A percentile compares a stretch with the other conserved stretches of the same genome.
Evolutionary conservation across 2,888 invertebrate genomes (phyloP).

Genomic region (Microctonus brassicae): DNA sequence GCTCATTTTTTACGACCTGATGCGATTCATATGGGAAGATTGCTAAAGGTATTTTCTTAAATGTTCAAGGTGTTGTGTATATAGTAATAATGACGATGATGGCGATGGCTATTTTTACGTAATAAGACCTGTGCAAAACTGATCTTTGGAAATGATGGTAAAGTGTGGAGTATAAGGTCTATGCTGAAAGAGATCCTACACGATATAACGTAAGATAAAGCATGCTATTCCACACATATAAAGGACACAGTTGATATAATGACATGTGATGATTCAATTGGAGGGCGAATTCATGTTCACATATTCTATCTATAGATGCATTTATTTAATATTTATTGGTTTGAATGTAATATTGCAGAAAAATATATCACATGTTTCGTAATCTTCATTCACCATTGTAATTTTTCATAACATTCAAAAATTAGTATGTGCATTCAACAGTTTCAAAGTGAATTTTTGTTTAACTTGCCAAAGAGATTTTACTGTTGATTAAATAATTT

Average conservation of each 20-base stretch:
- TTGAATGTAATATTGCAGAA: no score
- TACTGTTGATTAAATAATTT: no score
- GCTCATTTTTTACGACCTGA: no score
- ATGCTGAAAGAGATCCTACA: background rate
- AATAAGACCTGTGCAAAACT: slow-evolving; percentile 1
- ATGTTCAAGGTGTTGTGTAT: background rate
- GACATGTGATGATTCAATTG: slow-evolving; percentile 10
- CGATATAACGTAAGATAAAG: slow-evolving; percentile 12
- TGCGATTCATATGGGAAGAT: no score
- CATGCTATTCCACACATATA: background rate
- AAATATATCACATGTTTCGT: no score
- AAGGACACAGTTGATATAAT: background rate
- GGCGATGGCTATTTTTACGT: background rate
- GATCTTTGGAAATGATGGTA: slow-evolving; percentile 4
- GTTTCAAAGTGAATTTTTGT: no score
- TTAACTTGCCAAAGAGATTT: no score
- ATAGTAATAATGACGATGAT: background rate
- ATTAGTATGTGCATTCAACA: no score
- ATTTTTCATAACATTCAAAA: no score
- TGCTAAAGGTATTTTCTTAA: no score
- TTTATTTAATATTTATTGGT: background rate
- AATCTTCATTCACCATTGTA: no score
- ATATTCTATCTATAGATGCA: background rate
- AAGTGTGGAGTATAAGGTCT: background rate
- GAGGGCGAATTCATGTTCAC: background rate